A percentile compares a stretch with the other conserved stretches of the same genome.
Evolutionary conservation across 2,888 invertebrate species (phyloP).

Genomic region (Agonum fuliginosum): DNA sequence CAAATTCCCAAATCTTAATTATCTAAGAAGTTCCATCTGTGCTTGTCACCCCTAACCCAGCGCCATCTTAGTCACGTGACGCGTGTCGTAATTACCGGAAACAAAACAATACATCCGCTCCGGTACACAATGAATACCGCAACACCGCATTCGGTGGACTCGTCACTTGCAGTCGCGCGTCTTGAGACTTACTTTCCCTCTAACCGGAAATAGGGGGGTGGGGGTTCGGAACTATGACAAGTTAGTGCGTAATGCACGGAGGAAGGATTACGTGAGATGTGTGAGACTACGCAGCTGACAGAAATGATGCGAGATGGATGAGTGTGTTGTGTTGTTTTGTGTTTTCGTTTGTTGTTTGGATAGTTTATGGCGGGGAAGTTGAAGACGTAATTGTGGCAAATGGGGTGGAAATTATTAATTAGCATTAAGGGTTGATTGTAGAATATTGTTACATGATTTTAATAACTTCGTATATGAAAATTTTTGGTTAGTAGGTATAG

Average conservation of each 20-base stretch:
- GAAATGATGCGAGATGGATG: slow-evolving; percentile 6
- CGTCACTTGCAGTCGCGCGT: slow-evolving; percentile 10
- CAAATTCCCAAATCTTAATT: not conserved
- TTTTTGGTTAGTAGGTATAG: too few species aligned
- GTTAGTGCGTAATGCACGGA: slow-evolving; percentile 9
- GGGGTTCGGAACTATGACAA: slow-evolving; percentile 3
- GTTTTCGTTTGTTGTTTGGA: slow-evolving; percentile 10
- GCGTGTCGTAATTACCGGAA: slow-evolving; percentile 3
- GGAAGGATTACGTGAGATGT: not conserved
- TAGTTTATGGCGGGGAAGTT: slow-evolving; percentile 11
- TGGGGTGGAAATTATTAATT: too few species aligned
- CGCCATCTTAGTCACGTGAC: not conserved
- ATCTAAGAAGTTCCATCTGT: not conserved
- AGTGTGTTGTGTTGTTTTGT: slow-evolving; percentile 1
- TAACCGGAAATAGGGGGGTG: not conserved
- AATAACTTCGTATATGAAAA: too few species aligned
- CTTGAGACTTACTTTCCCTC: not conserved
- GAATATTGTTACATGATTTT: too few species aligned
- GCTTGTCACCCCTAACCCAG: not conserved
- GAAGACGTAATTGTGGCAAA: too few species aligned
- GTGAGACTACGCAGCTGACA: not conserved
- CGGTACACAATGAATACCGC: not conserved
- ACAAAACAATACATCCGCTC: slow-evolving; percentile 10
- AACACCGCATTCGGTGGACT: slow-evolving; percentile 3
- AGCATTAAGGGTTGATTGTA: too few species aligned